These are phyloP conservation scores for Ophioderma brevispina DNA, from an alignment of 35 echinoderm and acorn worm species.

Conservation along the genomic window DNA sequence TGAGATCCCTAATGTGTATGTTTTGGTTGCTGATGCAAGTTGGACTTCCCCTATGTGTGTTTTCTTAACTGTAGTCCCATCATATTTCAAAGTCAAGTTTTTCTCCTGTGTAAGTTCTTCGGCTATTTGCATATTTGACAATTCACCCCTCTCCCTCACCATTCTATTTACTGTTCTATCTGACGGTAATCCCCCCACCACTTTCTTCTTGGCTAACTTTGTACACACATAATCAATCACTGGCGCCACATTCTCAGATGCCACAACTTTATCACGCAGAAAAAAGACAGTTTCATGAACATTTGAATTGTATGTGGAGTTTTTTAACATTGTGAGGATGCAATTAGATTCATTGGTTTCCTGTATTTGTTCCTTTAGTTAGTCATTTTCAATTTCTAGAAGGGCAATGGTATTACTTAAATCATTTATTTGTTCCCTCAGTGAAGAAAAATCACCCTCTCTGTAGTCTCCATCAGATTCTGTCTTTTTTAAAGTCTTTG, in stretches of 20 bases:
- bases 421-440: neutral
- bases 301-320: neutral
- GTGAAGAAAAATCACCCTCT: neutral
- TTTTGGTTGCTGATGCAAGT: neutral
- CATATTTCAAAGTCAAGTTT: conserved; percentile 3
- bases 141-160: neutral
- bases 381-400: neutral
- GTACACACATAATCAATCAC: neutral
- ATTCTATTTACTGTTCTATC: neutral
- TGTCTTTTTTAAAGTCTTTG: neutral
- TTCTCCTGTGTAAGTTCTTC: neutral
- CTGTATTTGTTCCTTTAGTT: neutral
- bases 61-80: neutral
- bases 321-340: neutral
- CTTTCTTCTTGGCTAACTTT: neutral
- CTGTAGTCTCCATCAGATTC: neutral
- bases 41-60: neutral
- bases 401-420: neutral
- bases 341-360: neutral
- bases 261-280: neutral
- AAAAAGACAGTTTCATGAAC: neutral
- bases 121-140: neutral
- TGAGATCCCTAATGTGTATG: neutral
- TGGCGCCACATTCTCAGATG: neutral
- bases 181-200: neutral